Evolutionary conservation across 2,113 vertebrate genomes (phyloP).

Genomic region (Trochalopteron elliotii): DNA sequence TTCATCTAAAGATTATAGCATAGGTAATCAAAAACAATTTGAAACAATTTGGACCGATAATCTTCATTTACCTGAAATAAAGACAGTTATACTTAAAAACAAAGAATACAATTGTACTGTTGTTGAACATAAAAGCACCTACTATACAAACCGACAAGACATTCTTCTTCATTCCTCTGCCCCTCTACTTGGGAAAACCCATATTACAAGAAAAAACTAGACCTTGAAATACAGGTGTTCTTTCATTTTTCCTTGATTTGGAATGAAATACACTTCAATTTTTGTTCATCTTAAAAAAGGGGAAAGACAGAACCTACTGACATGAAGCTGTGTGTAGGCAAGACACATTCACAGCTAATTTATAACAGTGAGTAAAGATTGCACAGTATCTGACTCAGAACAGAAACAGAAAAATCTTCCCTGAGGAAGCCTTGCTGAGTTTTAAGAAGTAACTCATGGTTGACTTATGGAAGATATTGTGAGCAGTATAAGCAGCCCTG

Average conservation of each 20-base stretch:
- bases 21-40: slow-evolving; percentile 62
- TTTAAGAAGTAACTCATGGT: slow-evolving; percentile 28
- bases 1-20: slow-evolving; percentile 46
- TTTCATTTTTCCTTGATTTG: background rate
- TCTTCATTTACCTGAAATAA: slow-evolving; percentile 60
- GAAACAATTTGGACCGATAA: slow-evolving; percentile 61
- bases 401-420: slow-evolving; percentile 16
- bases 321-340: background rate
- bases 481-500: background rate
- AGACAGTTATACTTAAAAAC: slow-evolving; percentile 42
- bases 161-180: background rate
- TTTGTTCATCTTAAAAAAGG: background rate
- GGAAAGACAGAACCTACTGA: background rate
- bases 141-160: background rate
- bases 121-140: slow-evolving; percentile 3
- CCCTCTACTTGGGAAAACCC: background rate
- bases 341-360: background rate
- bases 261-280: background rate
- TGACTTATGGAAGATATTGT: background rate
- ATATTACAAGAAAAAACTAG: background rate
- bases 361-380: slow-evolving; percentile 11
- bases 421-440: slow-evolving; percentile 17
- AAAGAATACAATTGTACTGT: slow-evolving; percentile 1
- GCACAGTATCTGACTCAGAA: slow-evolving; percentile 26
- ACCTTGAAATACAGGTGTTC: background rate